These are phyloP conservation scores for Helogale parvula DNA, from an alignment of 2,113 vertebrate genomes.

Conservation along the genomic window DNA sequence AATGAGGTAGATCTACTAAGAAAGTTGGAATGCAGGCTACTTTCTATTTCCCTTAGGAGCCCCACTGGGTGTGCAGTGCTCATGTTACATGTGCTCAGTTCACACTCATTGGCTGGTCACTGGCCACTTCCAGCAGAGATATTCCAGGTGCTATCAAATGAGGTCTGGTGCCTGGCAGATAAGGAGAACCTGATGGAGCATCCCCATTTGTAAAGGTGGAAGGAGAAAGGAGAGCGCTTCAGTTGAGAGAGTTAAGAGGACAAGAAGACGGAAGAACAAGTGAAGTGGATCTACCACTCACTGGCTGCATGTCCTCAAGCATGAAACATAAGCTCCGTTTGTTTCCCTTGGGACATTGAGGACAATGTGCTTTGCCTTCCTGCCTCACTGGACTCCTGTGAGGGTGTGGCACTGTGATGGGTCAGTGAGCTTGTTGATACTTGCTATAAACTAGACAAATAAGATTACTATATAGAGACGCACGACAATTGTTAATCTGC, in stretches of 20 bases:
- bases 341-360: not conserved
- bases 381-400: slow-evolving; percentile 40
- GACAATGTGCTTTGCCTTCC: slow-evolving; percentile 39
- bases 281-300: not conserved
- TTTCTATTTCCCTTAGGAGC: not conserved
- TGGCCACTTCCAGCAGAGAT: not conserved
- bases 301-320: not conserved
- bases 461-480: slow-evolving; percentile 45
- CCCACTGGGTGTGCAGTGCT: not conserved
- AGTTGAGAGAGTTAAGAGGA: not conserved
- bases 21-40: not conserved
- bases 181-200: not conserved
- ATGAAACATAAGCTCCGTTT: not conserved
- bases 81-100: not conserved
- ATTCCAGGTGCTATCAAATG: not conserved
- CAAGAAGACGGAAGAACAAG: not conserved
- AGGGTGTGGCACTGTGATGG: not conserved
- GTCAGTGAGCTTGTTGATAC: not conserved
- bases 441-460: slow-evolving; percentile 46
- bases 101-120: not conserved
- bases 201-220: not conserved
- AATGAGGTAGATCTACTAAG: not conserved
- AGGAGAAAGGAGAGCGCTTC: not conserved
- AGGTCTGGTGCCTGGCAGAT: not conserved
- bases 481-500: not conserved